Evolutionary conservation across 2,113 vertebrate genomes (phyloP).

Genomic region (Heloderma charlesbogerti): DNA sequence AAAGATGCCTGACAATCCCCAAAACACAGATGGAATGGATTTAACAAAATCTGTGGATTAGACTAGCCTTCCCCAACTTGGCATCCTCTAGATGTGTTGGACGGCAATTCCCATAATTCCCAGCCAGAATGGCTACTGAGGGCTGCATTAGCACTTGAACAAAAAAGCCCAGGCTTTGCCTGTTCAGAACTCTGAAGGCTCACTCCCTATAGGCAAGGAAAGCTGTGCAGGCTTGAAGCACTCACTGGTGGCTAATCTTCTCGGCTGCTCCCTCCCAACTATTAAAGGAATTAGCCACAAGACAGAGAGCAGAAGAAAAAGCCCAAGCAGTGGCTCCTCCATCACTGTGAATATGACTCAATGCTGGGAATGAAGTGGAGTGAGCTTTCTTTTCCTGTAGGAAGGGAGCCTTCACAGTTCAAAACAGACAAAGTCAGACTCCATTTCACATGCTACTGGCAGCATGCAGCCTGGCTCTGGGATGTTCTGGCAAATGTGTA

Average conservation of each 20-base stretch:
- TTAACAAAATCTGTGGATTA: too few species aligned
- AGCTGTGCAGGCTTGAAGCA: background rate
- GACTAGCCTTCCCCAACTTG: too few species aligned
- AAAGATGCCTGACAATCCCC: too few species aligned
- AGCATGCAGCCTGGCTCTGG: background rate
- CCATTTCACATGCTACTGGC: background rate
- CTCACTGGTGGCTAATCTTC: background rate
- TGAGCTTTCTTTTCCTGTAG: background rate
- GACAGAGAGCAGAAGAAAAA: background rate
- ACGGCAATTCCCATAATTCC: too few species aligned
- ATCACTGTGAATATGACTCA: background rate
- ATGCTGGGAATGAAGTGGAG: background rate
- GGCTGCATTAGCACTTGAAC: too few species aligned
- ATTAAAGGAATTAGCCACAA: background rate
- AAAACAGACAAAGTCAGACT: too few species aligned
- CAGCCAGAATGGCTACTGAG: too few species aligned
- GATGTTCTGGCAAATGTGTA: background rate
- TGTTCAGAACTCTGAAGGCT: background rate
- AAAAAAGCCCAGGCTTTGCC: too few species aligned
- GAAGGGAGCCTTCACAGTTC: background rate
- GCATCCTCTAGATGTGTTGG: too few species aligned
- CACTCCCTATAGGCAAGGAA: background rate
- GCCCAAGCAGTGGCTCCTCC: background rate
- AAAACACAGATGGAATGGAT: too few species aligned
- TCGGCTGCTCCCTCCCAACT: too few species aligned